Base-by-base conservation (phyloP, 2,888 invertebrate genomes). In the Falcaria lacertinaria region DNA sequence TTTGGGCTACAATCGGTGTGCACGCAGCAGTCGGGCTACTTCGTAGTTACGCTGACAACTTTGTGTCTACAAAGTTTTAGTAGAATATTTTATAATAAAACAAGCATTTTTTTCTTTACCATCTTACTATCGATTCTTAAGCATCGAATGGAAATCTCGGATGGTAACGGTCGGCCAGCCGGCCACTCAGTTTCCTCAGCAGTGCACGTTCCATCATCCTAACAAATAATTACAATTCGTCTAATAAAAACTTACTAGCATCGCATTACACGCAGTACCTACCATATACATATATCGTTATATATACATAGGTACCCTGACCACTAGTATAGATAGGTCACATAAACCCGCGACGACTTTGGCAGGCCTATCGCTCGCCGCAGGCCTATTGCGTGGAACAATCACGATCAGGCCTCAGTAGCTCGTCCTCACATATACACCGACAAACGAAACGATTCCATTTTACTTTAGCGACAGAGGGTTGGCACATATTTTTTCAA, bases 321-420 rank as follows among this genome's bases (percentile, higher is more conserved):
- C 36, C 36, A n/a, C 16, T 17, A 32, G 44, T 41, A 40, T 45
- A 48, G 47, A 48, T 48, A 50, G 42, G 45, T 39, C 44, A 40
- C 40, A 54, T 52, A 45, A 48, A 50, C 52, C 33, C 17, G 19
- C 13, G 33, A 33, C 8, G 43, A 28, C 37, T 14, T 40, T 34
- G 39, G 14, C 28, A 42, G 28, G 34, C 42, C 15, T 32, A 22
- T 25, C 22, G 32, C 43, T 39, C 17, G 34, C 37, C 33, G 2
- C 36, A 44, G 43, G 39, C 34, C 36, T 41, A 44, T 41, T 41
- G 46, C 40, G 41, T 41, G 38, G 38, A 46, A 41, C 60, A 56
- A 53, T 60, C 64, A 57, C 44, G 48, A 52, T 45, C 60, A 51
- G 57, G 44, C 53, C 70, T 11, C 28, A 28, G 28, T 28, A 11